Percentiles rank a stretch among this genome's conserved stretches.
Evolutionary conservation across 2,888 invertebrate species (phyloP).

Genomic region (Nemurella pictetii): DNA sequence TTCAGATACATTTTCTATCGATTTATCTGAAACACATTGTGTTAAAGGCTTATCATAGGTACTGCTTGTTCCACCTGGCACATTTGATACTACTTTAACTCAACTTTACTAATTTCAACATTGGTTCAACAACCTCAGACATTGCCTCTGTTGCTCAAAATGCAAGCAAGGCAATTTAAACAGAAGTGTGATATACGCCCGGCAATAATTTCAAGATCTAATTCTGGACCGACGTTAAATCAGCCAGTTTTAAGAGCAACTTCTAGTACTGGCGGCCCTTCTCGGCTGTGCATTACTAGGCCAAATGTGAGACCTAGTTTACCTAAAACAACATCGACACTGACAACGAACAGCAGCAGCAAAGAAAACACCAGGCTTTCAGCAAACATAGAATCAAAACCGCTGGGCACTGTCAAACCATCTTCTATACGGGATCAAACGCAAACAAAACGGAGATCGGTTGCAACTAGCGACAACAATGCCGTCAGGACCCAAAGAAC

Average conservation of each 20-base stretch:
- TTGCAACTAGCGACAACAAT: neutral
- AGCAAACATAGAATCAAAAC: neutral
- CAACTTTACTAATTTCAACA: neutral
- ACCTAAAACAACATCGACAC: neutral
- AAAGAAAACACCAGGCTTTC: neutral
- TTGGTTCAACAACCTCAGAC: neutral
- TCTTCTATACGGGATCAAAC: neutral
- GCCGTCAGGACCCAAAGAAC: neutral
- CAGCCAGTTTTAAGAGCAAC: neutral
- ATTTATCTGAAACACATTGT: neutral
- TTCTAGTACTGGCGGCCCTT: neutral
- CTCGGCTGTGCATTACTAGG: neutral
- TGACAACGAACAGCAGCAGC: neutral
- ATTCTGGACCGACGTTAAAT: neutral
- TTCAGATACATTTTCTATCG: neutral
- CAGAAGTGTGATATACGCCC: neutral
- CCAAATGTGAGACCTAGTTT: neutral
- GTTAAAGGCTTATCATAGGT: neutral
- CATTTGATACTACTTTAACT: neutral
- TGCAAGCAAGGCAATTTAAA: neutral
- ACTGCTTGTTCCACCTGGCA: neutral
- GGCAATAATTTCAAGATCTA: neutral
- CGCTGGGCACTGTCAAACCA: neutral
- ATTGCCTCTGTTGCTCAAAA: neutral
- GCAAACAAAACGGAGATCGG: neutral